A percentile compares a stretch with the other conserved stretches of the same genome.
phyloP scores from a whole-genome alignment of 1,140 invertebrate genomes.

The Mamestra configurata region DNA sequence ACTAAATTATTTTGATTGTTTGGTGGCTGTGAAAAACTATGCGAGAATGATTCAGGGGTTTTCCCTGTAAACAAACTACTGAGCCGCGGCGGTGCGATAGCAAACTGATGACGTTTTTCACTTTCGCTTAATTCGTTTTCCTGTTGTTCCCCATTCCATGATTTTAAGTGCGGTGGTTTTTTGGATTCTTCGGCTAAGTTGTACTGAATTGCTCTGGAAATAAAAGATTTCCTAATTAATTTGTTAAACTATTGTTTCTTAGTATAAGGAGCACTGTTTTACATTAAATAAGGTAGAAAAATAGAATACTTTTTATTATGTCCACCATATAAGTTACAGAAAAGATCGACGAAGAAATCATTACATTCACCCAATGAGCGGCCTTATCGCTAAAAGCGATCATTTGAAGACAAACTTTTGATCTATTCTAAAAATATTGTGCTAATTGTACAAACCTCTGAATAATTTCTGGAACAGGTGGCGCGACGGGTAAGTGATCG shows the following conservation, averaged over 20 bases:
- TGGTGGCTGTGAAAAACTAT: slow-evolving; percentile 68
- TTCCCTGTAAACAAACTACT: slow-evolving; percentile 80
- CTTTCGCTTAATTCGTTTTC: slow-evolving; percentile 66
- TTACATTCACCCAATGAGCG: too few species aligned
- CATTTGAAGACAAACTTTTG: too few species aligned
- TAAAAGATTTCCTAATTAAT: too few species aligned
- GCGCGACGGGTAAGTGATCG: slow-evolving; percentile 88
- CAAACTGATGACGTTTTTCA: slow-evolving; percentile 61
- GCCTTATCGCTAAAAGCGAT: too few species aligned
- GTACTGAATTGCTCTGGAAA: slow-evolving; percentile 79
- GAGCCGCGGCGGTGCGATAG: slow-evolving; percentile 58
- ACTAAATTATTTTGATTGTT: slow-evolving; percentile 72
- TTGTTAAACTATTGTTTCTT: too few species aligned
- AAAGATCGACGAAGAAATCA: too few species aligned
- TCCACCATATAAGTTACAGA: too few species aligned
- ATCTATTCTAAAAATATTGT: neutral
- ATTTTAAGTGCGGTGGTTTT: slow-evolving; percentile 75
- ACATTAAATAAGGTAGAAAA: too few species aligned
- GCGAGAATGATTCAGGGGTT: slow-evolving; percentile 83
- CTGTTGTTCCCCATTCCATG: slow-evolving; percentile 72
- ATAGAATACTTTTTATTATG: too few species aligned
- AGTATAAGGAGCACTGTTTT: too few species aligned
- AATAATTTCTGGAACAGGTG: slow-evolving; percentile 88
- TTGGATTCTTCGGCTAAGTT: slow-evolving; percentile 85
- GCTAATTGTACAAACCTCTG: slow-evolving; percentile 74